phyloP scores from a whole-genome alignment of 2,888 invertebrate species.

The Mechanitis messenoides region DNA sequence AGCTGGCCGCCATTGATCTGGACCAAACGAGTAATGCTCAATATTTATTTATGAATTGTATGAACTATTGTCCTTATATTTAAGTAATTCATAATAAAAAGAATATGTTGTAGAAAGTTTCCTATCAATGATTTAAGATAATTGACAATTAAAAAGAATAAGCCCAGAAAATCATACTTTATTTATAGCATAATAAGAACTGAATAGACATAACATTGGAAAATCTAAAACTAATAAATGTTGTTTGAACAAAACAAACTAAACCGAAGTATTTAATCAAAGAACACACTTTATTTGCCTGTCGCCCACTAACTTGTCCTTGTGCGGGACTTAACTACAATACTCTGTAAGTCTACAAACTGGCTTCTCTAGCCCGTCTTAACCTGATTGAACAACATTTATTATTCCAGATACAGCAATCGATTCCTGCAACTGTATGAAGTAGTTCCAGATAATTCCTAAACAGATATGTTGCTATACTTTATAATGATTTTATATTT shows the following conservation, averaged over 20 bases:
- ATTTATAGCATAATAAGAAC: no score
- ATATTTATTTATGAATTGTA: background rate
- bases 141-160: no score
- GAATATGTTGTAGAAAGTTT: no score
- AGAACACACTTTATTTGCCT: slow-evolving; percentile 11
- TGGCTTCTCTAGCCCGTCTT: slow-evolving; percentile 25
- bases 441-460: background rate
- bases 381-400: slow-evolving; percentile 23
- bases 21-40: slow-evolving; percentile 33
- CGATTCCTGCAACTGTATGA: background rate
- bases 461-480: background rate
- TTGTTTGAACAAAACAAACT: background rate
- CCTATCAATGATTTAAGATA: no score
- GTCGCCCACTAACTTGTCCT: slow-evolving; percentile 18
- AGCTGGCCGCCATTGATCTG: slow-evolving; percentile 95
- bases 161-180: no score
- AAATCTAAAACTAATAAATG: slow-evolving; percentile 4
- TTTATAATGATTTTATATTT: background rate
- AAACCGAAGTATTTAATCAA: background rate
- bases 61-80: no score
- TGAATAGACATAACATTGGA: background rate
- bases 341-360: slow-evolving; percentile 16
- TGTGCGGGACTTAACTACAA: slow-evolving; percentile 16
- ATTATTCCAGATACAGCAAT: slow-evolving; percentile 9
- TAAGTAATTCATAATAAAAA: no score